phyloP scores from a whole-genome alignment of 2,113 vertebrate genomes.

The Aldabrachelys gigantea region DNA sequence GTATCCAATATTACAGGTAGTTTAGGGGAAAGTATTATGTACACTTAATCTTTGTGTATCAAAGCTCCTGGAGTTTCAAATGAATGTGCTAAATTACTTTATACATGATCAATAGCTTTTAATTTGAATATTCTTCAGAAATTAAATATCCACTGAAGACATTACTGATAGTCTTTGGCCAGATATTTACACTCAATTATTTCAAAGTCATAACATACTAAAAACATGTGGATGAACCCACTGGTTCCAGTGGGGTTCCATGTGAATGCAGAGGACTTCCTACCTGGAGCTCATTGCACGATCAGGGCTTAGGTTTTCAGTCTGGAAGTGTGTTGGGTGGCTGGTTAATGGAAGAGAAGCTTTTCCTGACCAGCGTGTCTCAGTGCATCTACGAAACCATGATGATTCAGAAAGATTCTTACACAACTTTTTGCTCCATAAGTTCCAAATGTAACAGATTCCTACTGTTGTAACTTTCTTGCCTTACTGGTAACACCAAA shows the following conservation, averaged over 20 bases:
- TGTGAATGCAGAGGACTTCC: neutral
- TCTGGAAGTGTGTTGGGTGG: neutral
- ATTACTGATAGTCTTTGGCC: neutral
- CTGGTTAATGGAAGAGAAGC: neutral
- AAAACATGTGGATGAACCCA: neutral
- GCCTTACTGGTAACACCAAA: neutral
- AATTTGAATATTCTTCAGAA: slow-evolving; percentile 22
- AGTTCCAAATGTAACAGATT: neutral
- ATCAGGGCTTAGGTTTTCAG: neutral
- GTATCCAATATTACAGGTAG: slow-evolving; percentile 61
- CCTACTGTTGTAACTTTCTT: neutral
- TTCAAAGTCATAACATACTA: neutral
- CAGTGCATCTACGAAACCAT: neutral
- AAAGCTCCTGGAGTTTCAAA: slow-evolving; percentile 63
- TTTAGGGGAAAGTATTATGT: slow-evolving; percentile 68
- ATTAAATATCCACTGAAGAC: slow-evolving; percentile 15
- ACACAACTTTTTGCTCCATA: neutral
- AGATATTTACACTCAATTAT: neutral
- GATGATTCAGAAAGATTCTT: neutral
- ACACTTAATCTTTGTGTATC: slow-evolving; percentile 52
- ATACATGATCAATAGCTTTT: slow-evolving; percentile 51
- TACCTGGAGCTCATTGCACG: neutral
- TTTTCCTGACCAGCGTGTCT: neutral
- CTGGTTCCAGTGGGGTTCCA: neutral
- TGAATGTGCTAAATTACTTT: slow-evolving; percentile 55